Evolutionary conservation across 2,797 vertebrate genomes (phyloP).

Genomic region (Potorous gilbertii): DNA sequence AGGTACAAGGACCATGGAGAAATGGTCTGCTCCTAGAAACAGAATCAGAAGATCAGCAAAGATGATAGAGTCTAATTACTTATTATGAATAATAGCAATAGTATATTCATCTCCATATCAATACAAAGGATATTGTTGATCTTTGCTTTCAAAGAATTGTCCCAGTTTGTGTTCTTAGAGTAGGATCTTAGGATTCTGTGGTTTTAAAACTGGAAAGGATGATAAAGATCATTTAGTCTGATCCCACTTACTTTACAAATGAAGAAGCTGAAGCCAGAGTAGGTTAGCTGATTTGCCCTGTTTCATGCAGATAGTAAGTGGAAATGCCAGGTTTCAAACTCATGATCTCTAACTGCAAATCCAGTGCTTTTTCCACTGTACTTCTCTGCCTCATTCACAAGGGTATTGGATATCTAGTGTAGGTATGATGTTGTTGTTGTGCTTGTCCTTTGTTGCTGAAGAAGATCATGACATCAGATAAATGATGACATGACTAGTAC

Average conservation of each 20-base stretch:
- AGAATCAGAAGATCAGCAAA: constrained; percentile 53
- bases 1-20: background rate
- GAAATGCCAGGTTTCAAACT: background rate
- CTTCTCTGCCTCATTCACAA: too few species aligned
- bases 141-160: constrained; percentile 69
- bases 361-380: background rate
- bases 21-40: constrained; percentile 59
- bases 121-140: constrained; percentile 69
- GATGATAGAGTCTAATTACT: constrained; percentile 70
- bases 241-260: background rate
- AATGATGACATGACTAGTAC: too few species aligned
- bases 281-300: background rate
- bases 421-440: background rate
- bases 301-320: background rate
- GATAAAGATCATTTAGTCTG: background rate
- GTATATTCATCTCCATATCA: constrained; percentile 70
- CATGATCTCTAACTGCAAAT: background rate
- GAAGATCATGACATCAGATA: too few species aligned
- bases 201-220: background rate
- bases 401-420: too few species aligned
- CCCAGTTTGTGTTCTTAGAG: background rate
- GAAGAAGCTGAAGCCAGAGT: background rate
- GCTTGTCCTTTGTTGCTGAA: too few species aligned
- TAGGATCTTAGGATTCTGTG: background rate
- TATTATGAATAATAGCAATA: constrained; percentile 75